Percentiles rank a stretch among this genome's conserved stretches.
phyloP scores from a whole-genome alignment of 2,113 vertebrate species.

The Meleagris gallopavo region DNA sequence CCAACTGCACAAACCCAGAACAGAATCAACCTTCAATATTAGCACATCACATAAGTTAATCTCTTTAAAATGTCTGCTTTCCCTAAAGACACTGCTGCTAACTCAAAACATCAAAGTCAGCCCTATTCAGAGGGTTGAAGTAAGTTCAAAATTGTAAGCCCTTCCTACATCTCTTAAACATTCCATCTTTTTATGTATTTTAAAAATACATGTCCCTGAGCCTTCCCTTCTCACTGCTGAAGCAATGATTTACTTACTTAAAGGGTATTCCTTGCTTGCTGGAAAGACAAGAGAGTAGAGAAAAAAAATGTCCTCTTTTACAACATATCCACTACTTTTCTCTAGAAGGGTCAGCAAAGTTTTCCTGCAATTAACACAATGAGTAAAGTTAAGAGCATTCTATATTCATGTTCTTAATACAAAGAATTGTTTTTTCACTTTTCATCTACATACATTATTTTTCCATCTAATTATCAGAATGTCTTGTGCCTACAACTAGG shows the following conservation, averaged over 20 bases:
- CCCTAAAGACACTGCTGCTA: not conserved
- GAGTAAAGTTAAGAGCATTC: not conserved
- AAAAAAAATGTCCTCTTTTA: not conserved
- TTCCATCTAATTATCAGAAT: not conserved
- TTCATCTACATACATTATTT: fast-evolving
- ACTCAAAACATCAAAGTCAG: not conserved
- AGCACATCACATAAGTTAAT: not conserved
- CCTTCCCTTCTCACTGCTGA: not conserved
- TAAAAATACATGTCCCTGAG: not conserved
- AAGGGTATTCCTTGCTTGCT: not conserved
- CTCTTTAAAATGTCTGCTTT: not conserved
- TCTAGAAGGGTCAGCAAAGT: not conserved
- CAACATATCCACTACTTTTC: not conserved
- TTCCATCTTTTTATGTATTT: not conserved
- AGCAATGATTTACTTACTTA: not conserved
- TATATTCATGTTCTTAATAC: not conserved
- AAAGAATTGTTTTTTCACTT: not conserved
- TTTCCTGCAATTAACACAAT: not conserved
- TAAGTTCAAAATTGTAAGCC: not conserved
- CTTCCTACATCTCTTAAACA: not conserved
- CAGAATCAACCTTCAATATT: not conserved
- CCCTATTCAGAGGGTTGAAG: not conserved
- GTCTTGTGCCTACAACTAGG: not conserved
- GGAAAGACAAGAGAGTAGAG: not conserved
- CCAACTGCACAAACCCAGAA: not conserved